Evolutionary conservation across 2,888 invertebrate genomes (phyloP), one percentile per base, ranked within the genome.

Genomic region (Lysandra coridon): DNA sequence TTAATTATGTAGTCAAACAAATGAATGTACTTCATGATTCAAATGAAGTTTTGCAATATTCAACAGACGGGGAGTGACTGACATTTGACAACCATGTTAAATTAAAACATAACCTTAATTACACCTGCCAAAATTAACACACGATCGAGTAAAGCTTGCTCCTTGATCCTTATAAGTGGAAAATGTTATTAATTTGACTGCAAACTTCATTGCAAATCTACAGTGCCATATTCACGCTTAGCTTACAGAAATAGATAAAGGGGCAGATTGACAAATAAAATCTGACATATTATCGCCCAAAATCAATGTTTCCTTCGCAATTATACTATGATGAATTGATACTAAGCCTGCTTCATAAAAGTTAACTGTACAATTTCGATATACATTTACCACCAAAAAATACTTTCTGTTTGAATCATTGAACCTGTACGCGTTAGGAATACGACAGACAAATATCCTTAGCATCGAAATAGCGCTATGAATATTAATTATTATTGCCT

Each of bases 401-500:
- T 69, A 4, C 6, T 33, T 33, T 69, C 17, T 17, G 14, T 69
- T 33, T 1, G 69, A 69, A 83, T 82, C 82, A 83, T 82, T 83
- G 83, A 81, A 82, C 81, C 83, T 81, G 81, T 78, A 81, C 79
- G 80, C 80, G 49, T 80, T 81, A 80, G 81, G 83, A 76, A 76
- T 76, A 57, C 75, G 12, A 2, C 12, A 49, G 1, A 75, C 33
- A 76, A 53, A 53, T 81, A 83, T 82, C 83, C 83, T 83, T 83
- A 82, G 81, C 82, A 83, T 83, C 80, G 81, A 81, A 79, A 49
- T 57, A 7, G 53, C 7, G 76, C 49, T 69, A 79, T 81, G 83
- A 82, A 84, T 83, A 33, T 73, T 82, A 84, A 84, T 79, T 64
- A 81, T 81, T 78, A 81, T 81, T 78, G 80, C 81, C 81, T 83